Conservation (phyloP, 1,140 invertebrate genomes). For the Ips nitidus region DNA sequence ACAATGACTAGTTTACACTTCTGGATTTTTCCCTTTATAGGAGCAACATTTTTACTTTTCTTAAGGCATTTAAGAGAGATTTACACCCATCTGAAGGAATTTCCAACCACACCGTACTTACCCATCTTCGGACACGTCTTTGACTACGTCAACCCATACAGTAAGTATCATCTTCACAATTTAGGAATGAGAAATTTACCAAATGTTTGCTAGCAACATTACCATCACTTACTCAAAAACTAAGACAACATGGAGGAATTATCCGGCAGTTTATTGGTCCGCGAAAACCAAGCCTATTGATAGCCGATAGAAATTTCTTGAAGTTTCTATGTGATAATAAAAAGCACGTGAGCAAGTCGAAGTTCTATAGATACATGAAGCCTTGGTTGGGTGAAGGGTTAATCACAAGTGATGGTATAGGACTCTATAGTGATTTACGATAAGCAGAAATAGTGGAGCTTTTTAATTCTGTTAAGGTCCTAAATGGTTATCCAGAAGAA, state of each 20-base stretch:
- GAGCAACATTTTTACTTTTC: too few species aligned
- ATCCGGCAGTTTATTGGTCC: constrained; percentile 25
- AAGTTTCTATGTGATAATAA: constrained; percentile 15
- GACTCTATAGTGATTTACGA: too few species aligned
- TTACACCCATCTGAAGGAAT: constrained; percentile 15
- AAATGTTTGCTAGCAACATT: background rate
- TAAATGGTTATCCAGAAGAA: constrained; percentile 33
- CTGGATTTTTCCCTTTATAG: too few species aligned
- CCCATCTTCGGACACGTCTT: constrained; percentile 17
- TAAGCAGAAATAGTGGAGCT: background rate
- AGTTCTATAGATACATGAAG: constrained; percentile 11
- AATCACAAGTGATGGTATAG: constrained; percentile 11
- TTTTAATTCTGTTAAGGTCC: constrained; percentile 1
- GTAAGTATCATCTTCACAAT: constrained; percentile 8
- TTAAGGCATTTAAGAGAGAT: constrained; percentile 3
- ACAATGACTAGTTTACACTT: too few species aligned
- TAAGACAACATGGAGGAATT: background rate
- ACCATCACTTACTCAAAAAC: background rate
- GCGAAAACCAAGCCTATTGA: constrained; percentile 14
- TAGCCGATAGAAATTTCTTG: constrained; percentile 20
- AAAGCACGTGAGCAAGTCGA: constrained; percentile 9
- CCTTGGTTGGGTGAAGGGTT: constrained; percentile 19
- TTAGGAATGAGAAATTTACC: background rate
- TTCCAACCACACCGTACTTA: constrained; percentile 10
- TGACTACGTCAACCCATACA: constrained; percentile 11